Percentiles rank a stretch among this genome's conserved stretches.
phyloP scores from a whole-genome alignment of 2,113 vertebrate species.

The Pelmatolapia mariae region DNA sequence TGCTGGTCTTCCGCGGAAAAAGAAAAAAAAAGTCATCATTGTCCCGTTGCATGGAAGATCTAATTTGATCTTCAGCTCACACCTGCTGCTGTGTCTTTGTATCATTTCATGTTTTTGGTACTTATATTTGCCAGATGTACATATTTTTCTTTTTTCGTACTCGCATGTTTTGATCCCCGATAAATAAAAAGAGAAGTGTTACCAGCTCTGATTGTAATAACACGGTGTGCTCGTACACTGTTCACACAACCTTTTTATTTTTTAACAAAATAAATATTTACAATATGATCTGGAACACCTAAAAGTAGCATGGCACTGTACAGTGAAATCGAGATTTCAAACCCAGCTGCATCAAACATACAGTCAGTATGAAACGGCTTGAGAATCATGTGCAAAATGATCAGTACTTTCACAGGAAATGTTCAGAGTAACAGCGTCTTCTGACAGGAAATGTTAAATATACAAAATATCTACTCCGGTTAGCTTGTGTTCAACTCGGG shows the following conservation, averaged over 20 bases:
- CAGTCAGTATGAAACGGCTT: background rate
- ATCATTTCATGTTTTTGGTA: constrained; percentile 51
- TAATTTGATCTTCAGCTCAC: background rate
- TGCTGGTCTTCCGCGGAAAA: background rate
- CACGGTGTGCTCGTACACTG: background rate
- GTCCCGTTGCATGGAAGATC: background rate
- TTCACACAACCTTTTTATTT: constrained; percentile 56
- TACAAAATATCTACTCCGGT: constrained; percentile 8
- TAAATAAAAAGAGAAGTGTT: constrained; percentile 43
- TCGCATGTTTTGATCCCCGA: constrained; percentile 35
- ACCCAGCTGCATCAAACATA: background rate
- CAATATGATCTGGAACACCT: constrained; percentile 52
- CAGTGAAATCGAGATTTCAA: constrained; percentile 17
- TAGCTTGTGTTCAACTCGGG: background rate
- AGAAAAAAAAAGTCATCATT: rapidly evolving
- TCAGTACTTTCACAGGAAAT: background rate
- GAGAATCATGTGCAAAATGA: constrained; percentile 28
- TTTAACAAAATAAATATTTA: constrained; percentile 73
- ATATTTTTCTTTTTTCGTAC: constrained; percentile 56
- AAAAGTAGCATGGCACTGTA: constrained; percentile 43
- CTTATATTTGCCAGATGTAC: constrained; percentile 52
- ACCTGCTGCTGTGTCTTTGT: background rate
- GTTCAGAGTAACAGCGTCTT: background rate
- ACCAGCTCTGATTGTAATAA: background rate
- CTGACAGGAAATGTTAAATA: background rate